Evolutionary conservation across 1,140 invertebrate genomes (phyloP).

Genomic region (Melanaphis sacchari): DNA sequence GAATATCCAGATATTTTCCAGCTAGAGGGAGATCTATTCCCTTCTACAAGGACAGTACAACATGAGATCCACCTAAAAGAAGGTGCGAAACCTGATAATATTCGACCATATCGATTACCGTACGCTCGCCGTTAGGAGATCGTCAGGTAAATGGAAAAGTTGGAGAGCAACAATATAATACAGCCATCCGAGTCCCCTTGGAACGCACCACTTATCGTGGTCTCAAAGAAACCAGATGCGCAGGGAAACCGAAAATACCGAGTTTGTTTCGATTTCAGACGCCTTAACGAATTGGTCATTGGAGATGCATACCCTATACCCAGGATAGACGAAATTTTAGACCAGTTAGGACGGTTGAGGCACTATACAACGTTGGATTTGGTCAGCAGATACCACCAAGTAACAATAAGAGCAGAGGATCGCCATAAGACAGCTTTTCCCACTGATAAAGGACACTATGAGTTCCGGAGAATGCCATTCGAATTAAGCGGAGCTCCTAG

Average conservation of each 20-base stretch:
- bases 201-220: constrained; percentile 50
- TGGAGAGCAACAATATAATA: constrained; percentile 47
- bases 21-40: constrained; percentile 18
- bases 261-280: constrained; percentile 63
- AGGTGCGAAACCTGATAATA: constrained; percentile 60
- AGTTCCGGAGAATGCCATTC: constrained; percentile 65
- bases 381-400: constrained; percentile 66
- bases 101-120: constrained; percentile 63
- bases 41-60: background rate
- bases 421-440: constrained; percentile 66
- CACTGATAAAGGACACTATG: constrained; percentile 62
- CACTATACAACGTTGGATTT: constrained; percentile 66
- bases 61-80: constrained; percentile 50
- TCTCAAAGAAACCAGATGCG: constrained; percentile 52
- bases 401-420: constrained; percentile 63
- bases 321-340: constrained; percentile 65
- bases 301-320: constrained; percentile 67
- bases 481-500: constrained; percentile 64
- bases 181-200: constrained; percentile 44
- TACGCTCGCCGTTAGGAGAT: constrained; percentile 22
- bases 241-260: constrained; percentile 62
- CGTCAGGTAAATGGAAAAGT: background rate
- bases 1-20: constrained; percentile 45
- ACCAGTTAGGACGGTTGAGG: constrained; percentile 62
- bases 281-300: constrained; percentile 63